Evolutionary conservation across 37 sponge, comb jelly and placozoan species (phyloP), one percentile per base, ranked within the genome.

Genomic region (Ianthella basta): DNA sequence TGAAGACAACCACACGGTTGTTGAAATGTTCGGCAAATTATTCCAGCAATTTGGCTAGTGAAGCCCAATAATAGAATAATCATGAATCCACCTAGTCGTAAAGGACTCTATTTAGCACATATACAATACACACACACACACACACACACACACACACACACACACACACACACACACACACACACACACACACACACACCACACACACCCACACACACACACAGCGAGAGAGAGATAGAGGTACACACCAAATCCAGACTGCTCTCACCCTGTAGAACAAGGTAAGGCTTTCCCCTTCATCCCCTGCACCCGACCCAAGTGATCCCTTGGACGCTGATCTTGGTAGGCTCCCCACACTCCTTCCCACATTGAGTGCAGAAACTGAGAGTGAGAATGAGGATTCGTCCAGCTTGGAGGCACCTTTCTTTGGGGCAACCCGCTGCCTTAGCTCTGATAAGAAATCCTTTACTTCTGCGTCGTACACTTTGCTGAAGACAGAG

Each of bases 111-210:
- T 15, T 56, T 56, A 10, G 27, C n/a, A 16, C 66, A 64, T 30
- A 64, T 8, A 64, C 66, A 64, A 16, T 30, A 64, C 66, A 64
- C 66, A 64, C 66, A 64, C 66, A 64, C 66, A 64, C 66, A 64
- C 66, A 64, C 14, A 64, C 66, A 64, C 66, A 64, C 66, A 64
- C 66, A 64, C 66, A 85, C 60, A 53, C 75, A 38, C 65, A 30
- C 86, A 79, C 66, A 78, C 80, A 56, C 66, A n/a, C 50, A 56
- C 55, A 73, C 86, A 29, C 80, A 4, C 50, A 80, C 56, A 56
- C 59, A 80, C 59, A 55, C 81, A 80, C 56, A 50, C 15, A 69
- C 24, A 24, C 72, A 24, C 19, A 69, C 19, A 69, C 72, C 24
- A 4, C 56, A 18, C 56, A 60, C 16, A 57, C 10, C 4, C 81